Evolutionary conservation across 1,140 invertebrate species (phyloP), one percentile per base, ranked within the genome.

Genomic region (Trichomalopsis sarcophagae): DNA sequence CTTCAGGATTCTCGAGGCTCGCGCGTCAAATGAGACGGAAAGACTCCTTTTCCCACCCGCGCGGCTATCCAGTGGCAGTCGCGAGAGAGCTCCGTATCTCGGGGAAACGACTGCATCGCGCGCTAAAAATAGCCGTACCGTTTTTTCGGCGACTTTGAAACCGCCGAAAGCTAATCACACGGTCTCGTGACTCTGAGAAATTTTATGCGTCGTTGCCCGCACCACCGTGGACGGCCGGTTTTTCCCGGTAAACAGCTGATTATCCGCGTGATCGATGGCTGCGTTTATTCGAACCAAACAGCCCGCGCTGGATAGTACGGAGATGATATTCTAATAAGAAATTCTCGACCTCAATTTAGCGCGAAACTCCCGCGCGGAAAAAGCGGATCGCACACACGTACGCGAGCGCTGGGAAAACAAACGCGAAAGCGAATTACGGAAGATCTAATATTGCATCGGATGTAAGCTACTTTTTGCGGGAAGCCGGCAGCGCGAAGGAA

Each of bases 401-500:
- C 14, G 30, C n/a, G 71, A 33, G 33, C 21, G 10, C 40, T 11
- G 23, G 44, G 30, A 86, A 82, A 86, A 82, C 69, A 86, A 86
- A 86, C 55, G 68, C 66, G 10, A 79, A 83, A 83, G 81, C 76
- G 77, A 86, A 83, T 83, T 79, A 80, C 33, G 77, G 55, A 71
- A 83, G 85, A 86, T 83, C 75, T 83, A 83, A 86, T 86, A 83
- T 83, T 69, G 77, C 85, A 74, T 79, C 76, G 81, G 76, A 14
- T 62, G 76, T 86, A 83, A 86, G 73, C 66, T 71, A 83, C n/a
- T 86, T 83, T 86, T 86, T 79, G 44, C 47, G 6, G 73, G 13
- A 2, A 47, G 62, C 30, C 62, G 7, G 69, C 27, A 23, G 77
- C 66, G 69, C 66, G 62, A 82, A 82, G 73, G 76, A 81, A 86